Conservation (phyloP, 1,140 invertebrate species). For the Eueides isabella region DNA sequence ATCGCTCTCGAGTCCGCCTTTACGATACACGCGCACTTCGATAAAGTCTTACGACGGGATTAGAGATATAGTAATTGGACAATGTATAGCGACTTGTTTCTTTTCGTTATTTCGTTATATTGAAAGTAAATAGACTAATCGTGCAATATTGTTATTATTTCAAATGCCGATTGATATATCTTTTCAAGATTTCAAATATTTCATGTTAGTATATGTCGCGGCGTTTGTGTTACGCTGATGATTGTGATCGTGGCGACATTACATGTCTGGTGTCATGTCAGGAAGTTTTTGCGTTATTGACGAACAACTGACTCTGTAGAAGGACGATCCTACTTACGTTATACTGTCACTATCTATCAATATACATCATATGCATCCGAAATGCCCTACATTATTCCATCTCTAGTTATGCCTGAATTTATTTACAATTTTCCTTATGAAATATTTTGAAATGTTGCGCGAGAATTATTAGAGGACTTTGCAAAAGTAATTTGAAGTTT, state of each 20-base stretch:
- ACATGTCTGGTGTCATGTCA: too few species aligned
- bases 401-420: constrained; percentile 47
- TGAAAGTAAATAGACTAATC: too few species aligned
- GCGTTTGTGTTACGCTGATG: too few species aligned
- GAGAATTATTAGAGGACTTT: constrained; percentile 63
- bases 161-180: too few species aligned
- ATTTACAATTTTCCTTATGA: constrained; percentile 72
- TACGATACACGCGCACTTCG: constrained; percentile 33
- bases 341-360: not conserved
- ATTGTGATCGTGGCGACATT: too few species aligned
- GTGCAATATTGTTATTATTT: too few species aligned
- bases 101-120: not conserved
- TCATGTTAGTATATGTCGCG: too few species aligned
- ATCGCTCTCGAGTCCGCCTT: constrained; percentile 29
- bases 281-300: too few species aligned
- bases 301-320: too few species aligned
- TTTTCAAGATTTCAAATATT: too few species aligned
- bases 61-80: constrained; percentile 28
- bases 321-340: too few species aligned
- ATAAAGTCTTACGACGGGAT: constrained; percentile 32
- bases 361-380: not conserved
- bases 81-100: not conserved
- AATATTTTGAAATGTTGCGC: constrained; percentile 57
- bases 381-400: not conserved
- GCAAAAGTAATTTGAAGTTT: constrained; percentile 57